Evolutionary conservation across 2,797 vertebrate genomes (phyloP).

Genomic region (Rhinoraja longicauda): DNA sequence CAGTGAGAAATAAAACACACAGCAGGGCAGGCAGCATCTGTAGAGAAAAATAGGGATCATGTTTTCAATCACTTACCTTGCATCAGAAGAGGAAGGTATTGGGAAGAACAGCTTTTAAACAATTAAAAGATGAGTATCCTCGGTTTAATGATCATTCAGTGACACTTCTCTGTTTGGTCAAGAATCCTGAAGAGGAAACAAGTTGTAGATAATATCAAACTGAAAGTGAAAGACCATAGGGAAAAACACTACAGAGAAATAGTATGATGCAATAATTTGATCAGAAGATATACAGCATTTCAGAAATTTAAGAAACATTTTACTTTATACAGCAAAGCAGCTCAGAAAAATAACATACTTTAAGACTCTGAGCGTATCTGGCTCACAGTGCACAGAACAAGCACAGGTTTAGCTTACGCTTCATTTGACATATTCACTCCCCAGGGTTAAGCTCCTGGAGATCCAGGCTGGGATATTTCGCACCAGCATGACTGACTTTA

Average conservation of each 20-base stretch:
- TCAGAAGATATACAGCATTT: neutral
- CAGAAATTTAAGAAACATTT: neutral
- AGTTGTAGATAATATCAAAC: neutral
- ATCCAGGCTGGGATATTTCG: neutral
- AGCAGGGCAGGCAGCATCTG: neutral
- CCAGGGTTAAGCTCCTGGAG: neutral
- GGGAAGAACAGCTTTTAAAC: neutral
- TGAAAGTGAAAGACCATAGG: neutral
- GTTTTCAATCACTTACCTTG: neutral
- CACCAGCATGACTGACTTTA: neutral
- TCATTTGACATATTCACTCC: neutral
- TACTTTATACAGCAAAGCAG: neutral
- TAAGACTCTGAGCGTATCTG: too few species aligned
- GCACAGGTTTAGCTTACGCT: neutral
- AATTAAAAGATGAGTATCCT: neutral
- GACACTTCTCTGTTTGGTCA: neutral
- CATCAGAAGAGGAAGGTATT: neutral
- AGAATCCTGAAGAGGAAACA: neutral
- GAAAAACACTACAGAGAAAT: neutral
- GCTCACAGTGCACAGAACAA: neutral
- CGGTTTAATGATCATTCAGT: neutral
- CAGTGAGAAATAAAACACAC: neutral
- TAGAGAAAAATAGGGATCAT: neutral
- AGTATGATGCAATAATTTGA: neutral
- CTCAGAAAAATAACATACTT: neutral